These are phyloP conservation scores for Beaufortia kweichowensis DNA, from an alignment of 2,113 vertebrate genomes.

Conservation along the genomic window DNA sequence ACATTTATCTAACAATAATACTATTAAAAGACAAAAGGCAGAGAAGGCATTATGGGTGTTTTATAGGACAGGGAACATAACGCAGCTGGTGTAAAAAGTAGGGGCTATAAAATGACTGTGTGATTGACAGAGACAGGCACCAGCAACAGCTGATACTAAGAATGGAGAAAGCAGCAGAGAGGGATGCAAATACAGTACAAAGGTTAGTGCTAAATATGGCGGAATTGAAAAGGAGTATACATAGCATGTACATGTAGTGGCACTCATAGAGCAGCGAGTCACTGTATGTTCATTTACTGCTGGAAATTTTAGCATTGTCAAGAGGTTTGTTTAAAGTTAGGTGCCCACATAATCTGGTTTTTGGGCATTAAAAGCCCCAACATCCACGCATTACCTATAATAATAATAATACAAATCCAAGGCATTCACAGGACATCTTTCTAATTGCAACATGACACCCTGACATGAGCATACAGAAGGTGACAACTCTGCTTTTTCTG, in stretches of 20 bases:
- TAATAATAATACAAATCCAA: not conserved
- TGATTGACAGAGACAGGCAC: slow-evolving; percentile 70
- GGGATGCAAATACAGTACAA: slow-evolving; percentile 57
- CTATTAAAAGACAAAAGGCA: not conserved
- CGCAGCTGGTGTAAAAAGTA: not conserved
- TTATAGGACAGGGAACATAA: not conserved
- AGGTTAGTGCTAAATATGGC: slow-evolving; percentile 73
- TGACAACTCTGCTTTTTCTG: slow-evolving; percentile 53
- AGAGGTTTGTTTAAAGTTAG: not conserved
- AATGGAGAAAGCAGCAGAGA: slow-evolving; percentile 43
- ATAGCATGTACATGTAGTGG: slow-evolving; percentile 26
- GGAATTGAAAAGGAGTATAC: slow-evolving; percentile 24
- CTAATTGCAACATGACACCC: slow-evolving; percentile 62
- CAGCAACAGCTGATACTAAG: slow-evolving; percentile 67
- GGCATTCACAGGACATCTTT: slow-evolving; percentile 33
- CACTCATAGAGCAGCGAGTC: slow-evolving; percentile 4
- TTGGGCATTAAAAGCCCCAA: not conserved
- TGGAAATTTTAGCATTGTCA: not conserved
- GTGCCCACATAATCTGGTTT: not conserved
- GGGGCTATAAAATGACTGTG: not conserved
- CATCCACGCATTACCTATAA: not conserved
- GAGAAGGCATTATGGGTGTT: not conserved
- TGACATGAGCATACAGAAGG: slow-evolving; percentile 36
- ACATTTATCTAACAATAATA: not conserved
- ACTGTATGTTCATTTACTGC: not conserved